These are phyloP conservation scores for Stenolophus ochropezus DNA, from an alignment of 2,888 invertebrate species.

Conservation along the genomic window DNA sequence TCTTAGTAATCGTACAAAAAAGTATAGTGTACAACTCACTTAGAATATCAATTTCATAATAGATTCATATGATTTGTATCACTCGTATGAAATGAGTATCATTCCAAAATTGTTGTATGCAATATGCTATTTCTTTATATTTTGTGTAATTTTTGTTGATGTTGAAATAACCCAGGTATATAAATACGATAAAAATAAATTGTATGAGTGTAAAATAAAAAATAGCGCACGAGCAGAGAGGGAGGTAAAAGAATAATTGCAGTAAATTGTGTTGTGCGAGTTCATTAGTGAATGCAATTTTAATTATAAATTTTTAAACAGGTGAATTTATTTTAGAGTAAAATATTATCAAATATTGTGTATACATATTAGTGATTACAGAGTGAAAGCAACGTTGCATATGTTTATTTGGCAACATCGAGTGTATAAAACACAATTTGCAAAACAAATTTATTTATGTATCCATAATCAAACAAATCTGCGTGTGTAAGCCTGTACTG, in stretches of 20 bases:
- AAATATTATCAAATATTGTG: constrained; percentile 34
- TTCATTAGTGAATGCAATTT: constrained; percentile 31
- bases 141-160: too few relatives aligned
- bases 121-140: too few relatives aligned
- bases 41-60: too few relatives aligned
- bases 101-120: too few relatives aligned
- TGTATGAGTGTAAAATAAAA: too few relatives aligned
- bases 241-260: not conserved
- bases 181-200: too few relatives aligned
- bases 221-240: too few relatives aligned
- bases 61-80: too few relatives aligned
- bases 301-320: constrained; percentile 44
- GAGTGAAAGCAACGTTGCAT: constrained; percentile 43
- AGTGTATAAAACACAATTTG: constrained; percentile 56
- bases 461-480: constrained; percentile 57
- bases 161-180: too few relatives aligned
- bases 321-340: constrained; percentile 21
- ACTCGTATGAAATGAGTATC: too few relatives aligned
- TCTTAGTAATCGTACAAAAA: too few relatives aligned
- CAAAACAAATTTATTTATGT: constrained; percentile 59
- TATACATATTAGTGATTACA: constrained; percentile 35
- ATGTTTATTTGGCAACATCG: constrained; percentile 50
- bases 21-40: too few relatives aligned
- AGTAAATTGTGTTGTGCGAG: not conserved
- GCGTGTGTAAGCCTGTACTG: constrained; percentile 28